Evolutionary conservation across 2,113 vertebrate genomes (phyloP), one percentile per base, ranked within the genome.

Genomic region (Calidris pugnax): DNA sequence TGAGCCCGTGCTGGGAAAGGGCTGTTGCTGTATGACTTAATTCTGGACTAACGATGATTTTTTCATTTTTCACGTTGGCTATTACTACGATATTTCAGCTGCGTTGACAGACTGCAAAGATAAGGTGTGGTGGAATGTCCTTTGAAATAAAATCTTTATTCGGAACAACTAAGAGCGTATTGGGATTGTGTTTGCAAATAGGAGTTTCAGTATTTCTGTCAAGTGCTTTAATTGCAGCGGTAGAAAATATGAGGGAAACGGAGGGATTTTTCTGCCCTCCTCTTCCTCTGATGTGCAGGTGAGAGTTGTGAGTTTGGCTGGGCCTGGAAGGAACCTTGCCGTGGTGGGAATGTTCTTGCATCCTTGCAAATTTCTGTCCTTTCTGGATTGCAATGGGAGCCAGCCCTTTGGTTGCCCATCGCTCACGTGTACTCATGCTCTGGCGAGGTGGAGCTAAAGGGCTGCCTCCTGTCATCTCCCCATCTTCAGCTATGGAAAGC

Each of bases 71-170:
- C 24, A 43, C 53, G 55, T 69, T 89, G 7, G 23, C 16, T 63
- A 1, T 89, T 75, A 62, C 28, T 94, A 51, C 56, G 81, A 0
- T 75, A 13, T 87, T 96, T 91, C 50, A 26, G 35, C 14, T 55
- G 0, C 59, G 14, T 39, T 75, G 74, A 30, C 3, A 9, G 60
- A 59, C 43, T 79, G 78, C 53, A 27, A 72, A 72, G 55, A 60
- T 64, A 45, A 41, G 9, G 53, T 93, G n/a, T 56, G 47, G 26
- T n/a, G 14, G 68, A 63, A 23, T 55, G 33, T 93, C 89, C 62
- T 62, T 94, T 67, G 56, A 87, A 96, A 94, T 95, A 93, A 97
- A 95, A 50, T 10, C 24, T 48, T 23, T 51, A 22, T 74, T 91
- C 9, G 2, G 14, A 81, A 75, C 47, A 63, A 15, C 19, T 57